phyloP scores from a whole-genome alignment of 2,113 vertebrate genomes.

The Eublepharis macularius region DNA sequence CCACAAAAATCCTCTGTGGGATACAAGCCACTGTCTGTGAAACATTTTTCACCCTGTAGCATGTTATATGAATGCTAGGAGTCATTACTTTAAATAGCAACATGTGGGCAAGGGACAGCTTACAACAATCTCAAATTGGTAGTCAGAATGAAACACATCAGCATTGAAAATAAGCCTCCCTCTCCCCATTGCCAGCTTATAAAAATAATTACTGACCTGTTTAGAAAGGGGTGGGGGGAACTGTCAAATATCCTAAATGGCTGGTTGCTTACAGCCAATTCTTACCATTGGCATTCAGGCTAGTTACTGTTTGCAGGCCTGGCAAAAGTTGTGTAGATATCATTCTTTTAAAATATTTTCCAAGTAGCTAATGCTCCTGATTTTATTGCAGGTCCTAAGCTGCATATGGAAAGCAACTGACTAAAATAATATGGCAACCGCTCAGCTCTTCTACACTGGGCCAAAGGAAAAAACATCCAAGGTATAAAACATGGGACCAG shows the following conservation, averaged over 20 bases:
- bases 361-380: not conserved
- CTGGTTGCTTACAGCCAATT: not conserved
- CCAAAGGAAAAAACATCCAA: constrained; percentile 54
- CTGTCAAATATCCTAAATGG: not conserved
- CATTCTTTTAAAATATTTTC: constrained; percentile 2
- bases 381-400: constrained; percentile 39
- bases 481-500: constrained; percentile 53
- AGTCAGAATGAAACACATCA: not conserved
- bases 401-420: constrained; percentile 37
- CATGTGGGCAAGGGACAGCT: not conserved
- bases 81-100: no score
- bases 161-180: not conserved
- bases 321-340: not conserved
- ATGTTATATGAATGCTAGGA: no score
- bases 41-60: no score
- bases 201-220: not conserved
- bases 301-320: not conserved
- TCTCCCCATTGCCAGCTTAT: not conserved
- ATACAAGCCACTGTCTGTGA: no score
- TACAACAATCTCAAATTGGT: not conserved
- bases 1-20: no score
- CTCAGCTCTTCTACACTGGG: constrained; percentile 49
- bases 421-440: constrained; percentile 63
- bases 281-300: not conserved
- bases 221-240: not conserved